Conservation (phyloP, 2,113 vertebrate genomes). For the Hiodon alosoides region DNA sequence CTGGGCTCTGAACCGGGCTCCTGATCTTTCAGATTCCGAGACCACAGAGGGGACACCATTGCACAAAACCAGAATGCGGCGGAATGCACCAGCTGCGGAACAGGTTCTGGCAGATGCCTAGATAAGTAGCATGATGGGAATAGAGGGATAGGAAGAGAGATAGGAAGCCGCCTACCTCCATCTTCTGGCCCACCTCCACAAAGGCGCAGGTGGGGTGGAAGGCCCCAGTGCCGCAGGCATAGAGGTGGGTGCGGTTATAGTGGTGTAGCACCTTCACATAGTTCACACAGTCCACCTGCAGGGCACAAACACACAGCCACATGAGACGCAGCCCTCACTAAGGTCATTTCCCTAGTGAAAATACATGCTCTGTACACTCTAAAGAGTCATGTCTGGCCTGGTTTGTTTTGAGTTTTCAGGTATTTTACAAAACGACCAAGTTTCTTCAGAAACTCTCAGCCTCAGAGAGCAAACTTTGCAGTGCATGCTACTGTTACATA, state of each 20-base stretch:
- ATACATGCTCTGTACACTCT: neutral
- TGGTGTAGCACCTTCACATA: constrained; percentile 88
- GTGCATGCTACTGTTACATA: neutral
- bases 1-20: too few species aligned
- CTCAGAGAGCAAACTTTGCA: neutral
- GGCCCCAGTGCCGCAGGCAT: constrained; percentile 87
- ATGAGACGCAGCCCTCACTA: neutral
- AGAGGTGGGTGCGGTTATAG: constrained; percentile 88
- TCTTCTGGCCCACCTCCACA: constrained; percentile 77
- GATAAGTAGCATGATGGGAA: neutral
- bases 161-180: constrained; percentile 68
- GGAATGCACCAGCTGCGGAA: too few species aligned
- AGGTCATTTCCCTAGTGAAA: too few species aligned
- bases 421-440: neutral
- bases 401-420: neutral
- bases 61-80: too few species aligned
- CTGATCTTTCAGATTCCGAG: too few species aligned
- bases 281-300: constrained; percentile 90
- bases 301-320: constrained; percentile 19
- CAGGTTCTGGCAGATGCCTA: neutral
- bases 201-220: constrained; percentile 90
- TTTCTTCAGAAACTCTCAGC: neutral
- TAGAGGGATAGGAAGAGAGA: neutral
- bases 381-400: neutral
- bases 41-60: too few species aligned